phyloP scores from a whole-genome alignment of 2,797 vertebrate species.

The Manis pentadactyla region DNA sequence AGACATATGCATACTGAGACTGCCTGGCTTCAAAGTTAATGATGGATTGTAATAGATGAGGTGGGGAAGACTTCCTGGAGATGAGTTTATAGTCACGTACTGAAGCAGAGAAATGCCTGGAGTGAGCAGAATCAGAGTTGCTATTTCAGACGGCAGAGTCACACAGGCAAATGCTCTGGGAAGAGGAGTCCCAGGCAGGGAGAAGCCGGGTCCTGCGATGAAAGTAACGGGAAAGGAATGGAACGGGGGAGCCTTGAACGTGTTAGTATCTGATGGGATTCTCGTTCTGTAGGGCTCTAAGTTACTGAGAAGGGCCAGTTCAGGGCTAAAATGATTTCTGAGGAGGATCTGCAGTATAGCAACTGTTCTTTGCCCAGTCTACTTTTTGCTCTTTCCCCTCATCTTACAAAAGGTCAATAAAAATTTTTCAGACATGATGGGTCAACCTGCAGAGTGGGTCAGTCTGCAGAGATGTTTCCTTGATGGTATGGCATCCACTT shows the following conservation, averaged over 20 bases:
- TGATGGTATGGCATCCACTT: accelerated
- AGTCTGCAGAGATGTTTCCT: neutral
- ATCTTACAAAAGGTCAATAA: neutral
- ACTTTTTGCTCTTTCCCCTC: neutral
- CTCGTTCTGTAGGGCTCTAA: neutral
- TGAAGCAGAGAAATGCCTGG: neutral
- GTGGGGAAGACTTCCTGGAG: neutral
- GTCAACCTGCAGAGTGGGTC: neutral
- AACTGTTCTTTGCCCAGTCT: neutral
- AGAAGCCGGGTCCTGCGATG: neutral
- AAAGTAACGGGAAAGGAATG: neutral
- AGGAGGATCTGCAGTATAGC: neutral
- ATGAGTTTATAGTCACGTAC: neutral
- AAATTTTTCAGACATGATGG: neutral
- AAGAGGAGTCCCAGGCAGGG: neutral
- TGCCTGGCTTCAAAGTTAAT: neutral
- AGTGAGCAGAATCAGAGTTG: neutral
- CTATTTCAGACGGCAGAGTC: neutral
- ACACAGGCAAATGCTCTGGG: accelerated
- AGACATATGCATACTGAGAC: neutral
- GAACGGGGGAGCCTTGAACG: neutral
- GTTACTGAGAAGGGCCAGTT: neutral
- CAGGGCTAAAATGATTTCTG: neutral
- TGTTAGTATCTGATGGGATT: neutral
- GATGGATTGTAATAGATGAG: neutral